Evolutionary conservation across 2,888 invertebrate genomes (phyloP), one percentile per base, ranked within the genome.

Genomic region (Leucoptera coffeella): DNA sequence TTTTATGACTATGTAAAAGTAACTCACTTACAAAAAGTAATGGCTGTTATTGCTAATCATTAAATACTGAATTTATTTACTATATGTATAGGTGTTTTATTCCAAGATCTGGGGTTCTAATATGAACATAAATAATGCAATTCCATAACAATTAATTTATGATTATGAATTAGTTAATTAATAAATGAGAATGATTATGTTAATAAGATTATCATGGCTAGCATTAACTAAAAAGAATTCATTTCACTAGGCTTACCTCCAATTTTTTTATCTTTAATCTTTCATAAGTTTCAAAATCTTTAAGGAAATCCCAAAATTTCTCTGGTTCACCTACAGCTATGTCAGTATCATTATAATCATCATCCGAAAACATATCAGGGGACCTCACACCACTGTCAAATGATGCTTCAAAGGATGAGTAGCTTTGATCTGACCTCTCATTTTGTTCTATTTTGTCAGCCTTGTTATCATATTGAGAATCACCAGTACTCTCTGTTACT

Each of bases 291-390:
- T 69, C 69, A 50, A 39, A 53, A 32, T 64, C 51, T 33, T 55
- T 57, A 1, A 67, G 35, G 30, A 65, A 64, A 26, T 33, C 39
- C 60, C 65, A 65, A 40, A 60, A 59, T 21, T 53, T 54, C 29
- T 59, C 54, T 13, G 35, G 30, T 12, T 37, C 42, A 7, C 17
- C 17, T 23, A 38, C 33, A 13, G 30, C 35, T 9, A 33, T 29
- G 12, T 47, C 53, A 1, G 35, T 38, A 5, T 51, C 52, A 2
- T 50, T 56, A 23, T 61, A 67, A 27, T 77, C 78, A 22, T 74
- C 74, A 31, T 78, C 78, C 31, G 75, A 77, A 46, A 83, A 83
- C 43, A 84, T 58, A 41, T 83, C 81, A 0, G 83, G 83, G 27
- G 78, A 78, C 23, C 69, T 41, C 21, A 67, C 53, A 35, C 67